Percentiles rank a stretch among this genome's conserved stretches.
These are phyloP conservation scores for Pediacus dermestoides DNA, from an alignment of 2,888 invertebrate species.

Conservation along the genomic window DNA sequence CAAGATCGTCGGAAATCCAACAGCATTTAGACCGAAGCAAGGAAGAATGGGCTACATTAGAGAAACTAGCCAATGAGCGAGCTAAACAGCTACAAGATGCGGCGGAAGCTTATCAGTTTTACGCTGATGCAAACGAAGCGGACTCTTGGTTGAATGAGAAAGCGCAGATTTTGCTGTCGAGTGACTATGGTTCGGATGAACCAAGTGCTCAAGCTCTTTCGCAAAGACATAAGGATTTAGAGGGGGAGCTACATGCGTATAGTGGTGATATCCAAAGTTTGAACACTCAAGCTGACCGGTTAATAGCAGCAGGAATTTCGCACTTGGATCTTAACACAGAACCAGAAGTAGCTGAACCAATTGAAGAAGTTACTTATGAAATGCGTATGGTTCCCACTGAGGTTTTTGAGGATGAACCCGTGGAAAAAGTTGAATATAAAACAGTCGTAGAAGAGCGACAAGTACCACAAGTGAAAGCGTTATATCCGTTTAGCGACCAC, in stretches of 20 bases:
- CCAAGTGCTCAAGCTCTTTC: constrained; percentile 85
- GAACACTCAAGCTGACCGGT: constrained; percentile 71
- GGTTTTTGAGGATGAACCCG: constrained; percentile 88
- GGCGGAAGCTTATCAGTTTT: constrained; percentile 93
- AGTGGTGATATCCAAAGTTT: constrained; percentile 76
- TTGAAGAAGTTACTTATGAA: constrained; percentile 61
- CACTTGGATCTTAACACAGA: constrained; percentile 63
- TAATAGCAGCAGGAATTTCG: constrained; percentile 73
- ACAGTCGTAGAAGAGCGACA: constrained; percentile 84
- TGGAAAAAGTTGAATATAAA: constrained; percentile 78
- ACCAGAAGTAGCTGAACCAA: constrained; percentile 58
- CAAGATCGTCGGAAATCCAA: constrained; percentile 76
- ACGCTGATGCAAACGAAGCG: constrained; percentile 95
- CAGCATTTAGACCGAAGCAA: constrained; percentile 73
- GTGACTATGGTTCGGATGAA: constrained; percentile 89
- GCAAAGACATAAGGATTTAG: constrained; percentile 80
- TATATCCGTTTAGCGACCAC: constrained; percentile 89
- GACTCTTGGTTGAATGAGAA: constrained; percentile 98
- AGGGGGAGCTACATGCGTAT: constrained; percentile 87
- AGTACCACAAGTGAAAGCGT: constrained; percentile 80
- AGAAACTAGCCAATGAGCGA: constrained; percentile 72
- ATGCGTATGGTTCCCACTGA: constrained; percentile 76
- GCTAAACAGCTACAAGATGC: constrained; percentile 80
- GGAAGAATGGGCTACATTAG: constrained; percentile 86
- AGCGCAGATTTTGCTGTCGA: constrained; percentile 82